Evolutionary conservation across 2,888 invertebrate genomes (phyloP).

Genomic region (Tiphia femorata): DNA sequence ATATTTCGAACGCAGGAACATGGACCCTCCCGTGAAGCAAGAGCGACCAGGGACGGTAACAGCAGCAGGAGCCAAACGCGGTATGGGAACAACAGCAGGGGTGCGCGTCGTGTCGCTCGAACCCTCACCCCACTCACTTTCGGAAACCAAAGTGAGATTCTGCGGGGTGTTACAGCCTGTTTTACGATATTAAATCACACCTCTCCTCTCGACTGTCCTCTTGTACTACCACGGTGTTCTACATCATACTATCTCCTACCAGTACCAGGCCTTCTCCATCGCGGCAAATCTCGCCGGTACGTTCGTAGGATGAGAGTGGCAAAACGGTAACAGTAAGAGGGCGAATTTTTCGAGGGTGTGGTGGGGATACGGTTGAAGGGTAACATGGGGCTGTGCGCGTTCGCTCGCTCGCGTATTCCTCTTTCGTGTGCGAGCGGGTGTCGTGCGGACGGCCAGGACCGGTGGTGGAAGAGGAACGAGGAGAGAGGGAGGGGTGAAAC

Average conservation of each 20-base stretch:
- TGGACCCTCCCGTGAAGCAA: neutral
- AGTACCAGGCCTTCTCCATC: slow-evolving; percentile 25
- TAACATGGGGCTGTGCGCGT: neutral
- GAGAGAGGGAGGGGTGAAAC: neutral
- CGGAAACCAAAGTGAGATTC: slow-evolving; percentile 41
- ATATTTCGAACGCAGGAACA: neutral
- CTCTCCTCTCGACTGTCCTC: slow-evolving; percentile 18
- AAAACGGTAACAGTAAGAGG: too few species aligned
- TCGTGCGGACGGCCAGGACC: neutral
- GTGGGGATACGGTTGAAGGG: neutral
- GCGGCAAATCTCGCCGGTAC: slow-evolving; percentile 6
- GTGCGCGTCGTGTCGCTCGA: neutral
- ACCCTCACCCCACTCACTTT: slow-evolving; percentile 54
- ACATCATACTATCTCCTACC: too few species aligned
- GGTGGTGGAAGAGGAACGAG: neutral
- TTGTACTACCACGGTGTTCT: too few species aligned
- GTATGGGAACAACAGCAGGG: neutral
- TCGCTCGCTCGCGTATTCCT: too few species aligned
- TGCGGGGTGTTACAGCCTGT: slow-evolving; percentile 50
- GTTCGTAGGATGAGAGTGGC: too few species aligned
- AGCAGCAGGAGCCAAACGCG: neutral
- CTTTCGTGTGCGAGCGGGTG: too few species aligned
- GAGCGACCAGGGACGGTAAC: neutral
- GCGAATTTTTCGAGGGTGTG: too few species aligned
- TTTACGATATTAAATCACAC: slow-evolving; percentile 56